Base-by-base conservation (phyloP, 2,888 invertebrate species). In the Petrolisthes cinctipes region DNA sequence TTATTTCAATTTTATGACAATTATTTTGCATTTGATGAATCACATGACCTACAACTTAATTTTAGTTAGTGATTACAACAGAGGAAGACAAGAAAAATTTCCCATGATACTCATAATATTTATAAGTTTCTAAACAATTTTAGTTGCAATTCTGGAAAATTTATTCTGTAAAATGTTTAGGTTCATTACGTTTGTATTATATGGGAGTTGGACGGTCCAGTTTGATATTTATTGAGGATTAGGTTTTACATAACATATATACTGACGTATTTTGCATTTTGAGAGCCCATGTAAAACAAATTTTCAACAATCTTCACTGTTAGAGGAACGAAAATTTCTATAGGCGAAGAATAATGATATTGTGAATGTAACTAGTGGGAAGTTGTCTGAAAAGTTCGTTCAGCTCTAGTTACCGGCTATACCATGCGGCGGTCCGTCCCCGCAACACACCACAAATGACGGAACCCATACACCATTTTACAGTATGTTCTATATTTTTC, bases 321-420 rank as follows among this genome's bases (percentile, higher is more conserved):
- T 56, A 68, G 53, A 68, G 23, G 85, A 85, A 71, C 85, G 68
- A 80, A 79, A 79, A 54, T 3, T 68, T 79, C 7, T 3, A 71
- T 17, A 37, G 54, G 20, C 79, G 53, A 85, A 79, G 1, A 37
- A 79, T 85, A 79, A 54, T 54, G 56, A 79, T 6, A 85, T 17
- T 5, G 11, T n/a, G 17, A 68, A 81, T 20, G 56, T n/a, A 86
- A 86, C 79, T 20, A 20, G 4, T 17, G 86, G 81, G 51, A 80
- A 75, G 71, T 57, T 53, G 23, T 11, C 81, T 57, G 14, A 81
- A 56, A 23, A 14, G 20, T 71, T 85, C 80, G 85, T 4, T 85
- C 85, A 80, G 80, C 85, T 85, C 85, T 80, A 53, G 85, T 80
- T 85, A 79, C 85, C 79, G 37, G 37, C 37, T 0, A 37, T n/a